Evolutionary conservation across 2,113 vertebrate species (phyloP), one percentile per base, ranked within the genome.

Genomic region (Triplophysa dalaica): DNA sequence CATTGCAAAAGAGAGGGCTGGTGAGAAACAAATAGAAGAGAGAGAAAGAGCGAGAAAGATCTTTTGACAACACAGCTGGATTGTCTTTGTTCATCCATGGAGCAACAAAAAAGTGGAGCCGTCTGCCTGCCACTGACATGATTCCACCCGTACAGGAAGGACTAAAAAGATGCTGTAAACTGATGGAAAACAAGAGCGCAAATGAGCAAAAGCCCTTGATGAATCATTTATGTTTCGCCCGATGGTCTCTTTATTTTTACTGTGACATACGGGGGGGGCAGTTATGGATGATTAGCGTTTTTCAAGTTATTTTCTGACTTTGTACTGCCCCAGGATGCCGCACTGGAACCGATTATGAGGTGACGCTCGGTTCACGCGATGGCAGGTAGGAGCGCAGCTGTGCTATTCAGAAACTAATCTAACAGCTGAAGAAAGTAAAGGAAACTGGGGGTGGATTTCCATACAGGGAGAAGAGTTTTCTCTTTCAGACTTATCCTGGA

Each of bases 21-120:
- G 45, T 65, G 22, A 61, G 79, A 78, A 41, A 66, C 67, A 75
- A 73, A 78, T 58, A 77, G 52, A 77, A 66, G 61, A 63, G 54
- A 22, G 33, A 74, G 33, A 73, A 13, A 26, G 54, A 56, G 6
- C 1, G 24, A 79, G 74, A 66, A 73, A 50, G 68, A 76, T 80
- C 77, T 85, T 84, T 58, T 87, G 88, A 89, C 86, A 89, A 84
- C 87, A 89, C 87, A 90, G 89, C 89, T 88, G 89, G 82, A 86
- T 83, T 66, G 68, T 50, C 70, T 87, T 87, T 89, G 86, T 86
- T 85, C 66, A 56, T 24, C 50, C 10, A 19, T 61, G 45, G 26
- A 62, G 67, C 60, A 72, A 45, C 67, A 74, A 77, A 79, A 79
- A 61, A 73, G 73, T 61, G 38, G 61, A 54, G 58, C 33, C 65